Evolutionary conservation across 1,140 invertebrate genomes (phyloP).

Genomic region (Eubasilissa regina): DNA sequence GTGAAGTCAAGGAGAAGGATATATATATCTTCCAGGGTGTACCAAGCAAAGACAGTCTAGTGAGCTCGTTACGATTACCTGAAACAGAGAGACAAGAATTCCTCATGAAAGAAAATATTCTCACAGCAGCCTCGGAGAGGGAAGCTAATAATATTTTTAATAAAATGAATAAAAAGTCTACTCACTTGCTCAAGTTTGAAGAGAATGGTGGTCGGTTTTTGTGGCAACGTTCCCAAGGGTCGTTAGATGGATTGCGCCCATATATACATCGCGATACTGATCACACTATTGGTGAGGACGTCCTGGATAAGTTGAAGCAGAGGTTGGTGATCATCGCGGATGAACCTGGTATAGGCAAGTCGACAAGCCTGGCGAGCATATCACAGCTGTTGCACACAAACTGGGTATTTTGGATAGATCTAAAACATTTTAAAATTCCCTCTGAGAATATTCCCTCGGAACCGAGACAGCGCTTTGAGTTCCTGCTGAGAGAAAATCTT

Average conservation of each 20-base stretch:
- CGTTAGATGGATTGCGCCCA: background rate
- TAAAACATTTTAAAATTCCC: background rate
- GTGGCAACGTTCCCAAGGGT: background rate
- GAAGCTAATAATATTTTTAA: too few species aligned
- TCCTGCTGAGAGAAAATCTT: too few species aligned
- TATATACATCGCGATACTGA: background rate
- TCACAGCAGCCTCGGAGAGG: background rate
- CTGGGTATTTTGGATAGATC: conserved; percentile 4
- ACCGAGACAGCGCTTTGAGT: too few species aligned
- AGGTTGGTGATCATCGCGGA: background rate
- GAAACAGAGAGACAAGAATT: background rate
- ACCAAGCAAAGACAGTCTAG: background rate
- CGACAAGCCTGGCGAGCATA: background rate
- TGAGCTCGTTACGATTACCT: background rate
- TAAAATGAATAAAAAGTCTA: background rate
- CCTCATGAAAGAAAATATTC: background rate
- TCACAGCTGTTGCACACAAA: background rate
- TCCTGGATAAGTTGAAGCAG: background rate
- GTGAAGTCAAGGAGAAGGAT: background rate
- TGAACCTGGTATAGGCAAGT: conserved; percentile 26
- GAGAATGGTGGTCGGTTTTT: background rate
- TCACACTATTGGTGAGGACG: background rate
- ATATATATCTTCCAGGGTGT: background rate
- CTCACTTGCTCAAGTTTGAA: background rate
- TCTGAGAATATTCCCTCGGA: background rate